phyloP scores from a whole-genome alignment of 1,140 invertebrate genomes.

The Aphis craccivora region DNA sequence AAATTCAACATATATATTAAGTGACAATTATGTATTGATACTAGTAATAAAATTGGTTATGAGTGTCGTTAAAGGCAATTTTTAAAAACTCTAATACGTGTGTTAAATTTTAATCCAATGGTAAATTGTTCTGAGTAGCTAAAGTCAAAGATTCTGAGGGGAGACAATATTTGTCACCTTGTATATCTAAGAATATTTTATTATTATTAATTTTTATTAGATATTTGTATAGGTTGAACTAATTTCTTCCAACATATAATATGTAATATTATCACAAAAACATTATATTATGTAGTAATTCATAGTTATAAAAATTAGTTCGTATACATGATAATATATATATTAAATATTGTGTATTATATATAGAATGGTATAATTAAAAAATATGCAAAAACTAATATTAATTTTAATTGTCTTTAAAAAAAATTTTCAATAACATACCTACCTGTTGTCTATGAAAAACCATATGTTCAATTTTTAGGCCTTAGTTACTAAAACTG shows the following conservation, averaged over 20 bases:
- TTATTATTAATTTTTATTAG: neutral
- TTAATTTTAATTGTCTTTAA: no score
- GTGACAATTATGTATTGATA: neutral
- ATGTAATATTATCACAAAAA: neutral
- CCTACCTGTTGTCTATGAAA: no score
- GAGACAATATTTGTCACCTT: neutral
- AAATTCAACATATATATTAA: neutral
- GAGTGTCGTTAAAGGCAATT: neutral
- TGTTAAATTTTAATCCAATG: neutral
- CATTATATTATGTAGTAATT: neutral
- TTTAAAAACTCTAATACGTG: neutral
- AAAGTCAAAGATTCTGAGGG: neutral
- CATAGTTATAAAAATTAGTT: no score
- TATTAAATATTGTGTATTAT: no score
- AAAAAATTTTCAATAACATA: no score
- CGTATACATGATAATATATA: no score
- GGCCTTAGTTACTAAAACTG: no score
- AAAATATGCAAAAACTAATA: no score
- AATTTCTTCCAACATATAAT: neutral
- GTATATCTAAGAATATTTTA: neutral
- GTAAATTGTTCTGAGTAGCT: neutral
- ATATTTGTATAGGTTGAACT: neutral
- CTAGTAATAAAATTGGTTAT: neutral
- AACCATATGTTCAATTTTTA: no score
- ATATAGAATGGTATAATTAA: no score